Percentiles rank a stretch among this genome's conserved stretches.
Conservation (phyloP, 2,113 vertebrate genomes). For the Lichenostomus cassidix region DNA sequence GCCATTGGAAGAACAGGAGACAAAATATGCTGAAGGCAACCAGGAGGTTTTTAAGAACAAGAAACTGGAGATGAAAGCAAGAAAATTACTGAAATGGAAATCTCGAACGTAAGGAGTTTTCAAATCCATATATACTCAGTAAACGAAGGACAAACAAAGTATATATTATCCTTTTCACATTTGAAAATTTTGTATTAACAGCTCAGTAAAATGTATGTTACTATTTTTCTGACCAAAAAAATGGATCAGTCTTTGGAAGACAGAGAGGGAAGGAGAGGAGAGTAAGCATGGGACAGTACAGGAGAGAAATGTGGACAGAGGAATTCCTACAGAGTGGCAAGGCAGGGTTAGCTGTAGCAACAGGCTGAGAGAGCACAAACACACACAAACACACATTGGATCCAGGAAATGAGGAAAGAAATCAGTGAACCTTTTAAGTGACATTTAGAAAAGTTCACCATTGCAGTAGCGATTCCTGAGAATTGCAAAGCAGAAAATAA, state of each 20-base stretch:
- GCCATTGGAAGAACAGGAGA: neutral
- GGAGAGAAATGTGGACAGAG: neutral
- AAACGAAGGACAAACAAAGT: neutral
- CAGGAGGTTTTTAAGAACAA: neutral
- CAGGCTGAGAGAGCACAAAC: neutral
- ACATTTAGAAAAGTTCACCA: conserved; percentile 64
- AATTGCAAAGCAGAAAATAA: conserved; percentile 25
- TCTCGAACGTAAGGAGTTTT: neutral
- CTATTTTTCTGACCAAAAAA: neutral
- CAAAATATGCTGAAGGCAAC: neutral
- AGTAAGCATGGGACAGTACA: neutral
- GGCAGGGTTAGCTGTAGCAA: neutral
- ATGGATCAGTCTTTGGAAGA: neutral
- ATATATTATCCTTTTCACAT: neutral
- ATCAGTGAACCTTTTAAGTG: conserved; percentile 38
- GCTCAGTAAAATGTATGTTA: neutral
- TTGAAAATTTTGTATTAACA: neutral
- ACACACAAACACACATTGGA: neutral
- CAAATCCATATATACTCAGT: neutral
- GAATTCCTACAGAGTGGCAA: neutral
- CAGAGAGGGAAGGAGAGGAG: neutral
- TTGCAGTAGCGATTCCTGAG: neutral
- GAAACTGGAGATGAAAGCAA: neutral
- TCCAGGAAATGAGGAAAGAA: neutral
- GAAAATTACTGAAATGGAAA: neutral